Conservation (phyloP, 1,140 invertebrate genomes). For the Drosophila sp. region DNA sequence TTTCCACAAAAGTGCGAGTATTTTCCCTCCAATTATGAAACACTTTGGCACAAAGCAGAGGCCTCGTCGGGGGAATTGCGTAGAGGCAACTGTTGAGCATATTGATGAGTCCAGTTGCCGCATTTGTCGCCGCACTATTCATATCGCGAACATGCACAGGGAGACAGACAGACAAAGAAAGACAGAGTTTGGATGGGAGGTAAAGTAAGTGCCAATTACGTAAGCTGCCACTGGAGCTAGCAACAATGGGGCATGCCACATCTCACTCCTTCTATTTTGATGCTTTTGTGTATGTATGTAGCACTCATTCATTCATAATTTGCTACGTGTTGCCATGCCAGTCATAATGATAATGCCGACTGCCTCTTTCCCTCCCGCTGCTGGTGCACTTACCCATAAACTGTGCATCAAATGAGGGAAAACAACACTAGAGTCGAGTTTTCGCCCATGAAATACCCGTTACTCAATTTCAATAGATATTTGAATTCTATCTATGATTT, state of each 20-base stretch:
- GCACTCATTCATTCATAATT: constrained; percentile 78
- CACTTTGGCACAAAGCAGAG: constrained; percentile 9
- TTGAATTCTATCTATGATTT: too few relatives aligned
- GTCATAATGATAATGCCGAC: constrained; percentile 55
- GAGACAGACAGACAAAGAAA: background rate
- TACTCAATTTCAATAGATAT: too few relatives aligned
- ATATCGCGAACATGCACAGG: background rate
- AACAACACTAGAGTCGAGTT: background rate
- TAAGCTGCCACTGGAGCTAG: constrained; percentile 57
- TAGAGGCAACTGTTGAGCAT: constrained; percentile 38
- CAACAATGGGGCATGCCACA: constrained; percentile 6
- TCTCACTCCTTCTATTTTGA: constrained; percentile 6
- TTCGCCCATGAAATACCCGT: too few relatives aligned
- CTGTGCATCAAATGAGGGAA: constrained; percentile 65
- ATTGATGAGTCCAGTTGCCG: constrained; percentile 33
- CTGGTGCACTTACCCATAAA: constrained; percentile 52
- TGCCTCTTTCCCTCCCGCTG: constrained; percentile 3
- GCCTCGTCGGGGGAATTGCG: constrained; percentile 7
- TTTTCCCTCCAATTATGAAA: constrained; percentile 16
- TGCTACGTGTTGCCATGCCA: constrained; percentile 73
- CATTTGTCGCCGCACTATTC: constrained; percentile 35
- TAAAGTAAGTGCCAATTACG: constrained; percentile 69
- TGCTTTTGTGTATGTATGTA: constrained; percentile 13
- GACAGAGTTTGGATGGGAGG: background rate
- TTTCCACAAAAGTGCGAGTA: constrained; percentile 3